Evolutionary conservation across 2,888 invertebrate species (phyloP).

Genomic region (Agriopis aurantiaria): DNA sequence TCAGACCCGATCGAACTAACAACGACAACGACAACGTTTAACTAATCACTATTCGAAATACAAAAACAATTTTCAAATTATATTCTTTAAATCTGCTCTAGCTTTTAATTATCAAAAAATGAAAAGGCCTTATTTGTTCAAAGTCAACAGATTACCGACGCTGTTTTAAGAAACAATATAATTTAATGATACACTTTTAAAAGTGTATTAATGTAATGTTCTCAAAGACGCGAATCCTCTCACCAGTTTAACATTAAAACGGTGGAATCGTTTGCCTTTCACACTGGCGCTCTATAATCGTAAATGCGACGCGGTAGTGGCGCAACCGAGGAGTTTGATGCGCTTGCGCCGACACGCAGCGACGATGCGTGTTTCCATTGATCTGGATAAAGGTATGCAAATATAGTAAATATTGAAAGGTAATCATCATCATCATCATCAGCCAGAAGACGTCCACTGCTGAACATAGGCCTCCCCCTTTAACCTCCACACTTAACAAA

Average conservation of each 20-base stretch:
- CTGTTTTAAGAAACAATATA: slow-evolving; percentile 26
- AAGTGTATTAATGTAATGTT: slow-evolving; percentile 33
- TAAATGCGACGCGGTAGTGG: slow-evolving; percentile 56
- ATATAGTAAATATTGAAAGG: too few relatives aligned
- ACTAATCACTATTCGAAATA: too few relatives aligned
- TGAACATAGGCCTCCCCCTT: too few relatives aligned
- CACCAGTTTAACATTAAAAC: slow-evolving; percentile 36
- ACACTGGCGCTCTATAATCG: slow-evolving; percentile 57
- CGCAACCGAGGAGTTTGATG: slow-evolving; percentile 61
- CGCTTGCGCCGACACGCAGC: slow-evolving; percentile 48
- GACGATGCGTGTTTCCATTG: slow-evolving; percentile 52
- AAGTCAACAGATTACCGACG: slow-evolving; percentile 13
- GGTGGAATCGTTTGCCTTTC: slow-evolving; percentile 53
- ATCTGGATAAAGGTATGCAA: not conserved
- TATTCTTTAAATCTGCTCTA: not conserved
- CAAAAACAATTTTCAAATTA: too few relatives aligned
- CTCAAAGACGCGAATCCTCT: slow-evolving; percentile 45
- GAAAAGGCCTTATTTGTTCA: slow-evolving; percentile 25
- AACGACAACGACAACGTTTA: too few relatives aligned
- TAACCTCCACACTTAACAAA: too few relatives aligned
- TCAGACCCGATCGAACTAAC: too few relatives aligned
- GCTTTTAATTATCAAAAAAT: slow-evolving; percentile 11
- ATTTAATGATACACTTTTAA: slow-evolving; percentile 30
- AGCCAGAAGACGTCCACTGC: too few relatives aligned
- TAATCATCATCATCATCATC: too few relatives aligned